phyloP scores from a whole-genome alignment of 2,888 invertebrate genomes.

The Drosophila borborema region DNA sequence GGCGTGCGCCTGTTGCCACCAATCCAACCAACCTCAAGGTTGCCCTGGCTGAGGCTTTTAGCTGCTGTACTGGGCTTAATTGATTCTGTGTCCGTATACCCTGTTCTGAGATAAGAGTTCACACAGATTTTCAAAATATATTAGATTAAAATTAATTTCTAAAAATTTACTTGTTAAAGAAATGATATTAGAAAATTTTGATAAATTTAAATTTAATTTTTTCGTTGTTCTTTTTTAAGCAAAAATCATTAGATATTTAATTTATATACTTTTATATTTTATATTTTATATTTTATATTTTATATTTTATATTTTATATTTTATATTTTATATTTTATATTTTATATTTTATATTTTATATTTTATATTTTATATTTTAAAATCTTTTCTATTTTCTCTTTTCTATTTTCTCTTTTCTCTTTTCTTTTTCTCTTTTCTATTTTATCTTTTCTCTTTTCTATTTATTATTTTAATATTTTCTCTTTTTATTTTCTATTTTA shows the following conservation, averaged over 20 bases:
- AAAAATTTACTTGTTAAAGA: too few relatives aligned
- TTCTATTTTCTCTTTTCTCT: too few relatives aligned
- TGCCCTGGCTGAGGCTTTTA: not conserved
- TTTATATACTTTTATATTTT: too few relatives aligned
- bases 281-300: too few relatives aligned
- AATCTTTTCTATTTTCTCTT: not conserved
- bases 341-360: too few relatives aligned
- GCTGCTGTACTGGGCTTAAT: slow-evolving; percentile 16
- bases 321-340: not conserved
- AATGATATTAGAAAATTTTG: too few relatives aligned
- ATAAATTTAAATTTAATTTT: too few relatives aligned
- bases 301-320: not conserved
- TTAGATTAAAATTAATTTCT: not conserved
- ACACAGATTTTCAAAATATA: not conserved
- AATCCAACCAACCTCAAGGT: slow-evolving; percentile 1
- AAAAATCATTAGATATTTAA: too few relatives aligned
- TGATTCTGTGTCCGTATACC: slow-evolving; percentile 31
- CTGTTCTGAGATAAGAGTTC: not conserved
- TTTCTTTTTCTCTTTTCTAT: too few relatives aligned
- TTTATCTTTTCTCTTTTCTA: too few relatives aligned
- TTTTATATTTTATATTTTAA: not conserved
- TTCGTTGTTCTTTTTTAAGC: too few relatives aligned
- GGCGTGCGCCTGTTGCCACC: slow-evolving; percentile 18
- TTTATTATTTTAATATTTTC: too few relatives aligned
- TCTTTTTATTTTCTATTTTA: not conserved